phyloP scores from a whole-genome alignment of 2,113 vertebrate species.

The Pygoscelis adeliae region DNA sequence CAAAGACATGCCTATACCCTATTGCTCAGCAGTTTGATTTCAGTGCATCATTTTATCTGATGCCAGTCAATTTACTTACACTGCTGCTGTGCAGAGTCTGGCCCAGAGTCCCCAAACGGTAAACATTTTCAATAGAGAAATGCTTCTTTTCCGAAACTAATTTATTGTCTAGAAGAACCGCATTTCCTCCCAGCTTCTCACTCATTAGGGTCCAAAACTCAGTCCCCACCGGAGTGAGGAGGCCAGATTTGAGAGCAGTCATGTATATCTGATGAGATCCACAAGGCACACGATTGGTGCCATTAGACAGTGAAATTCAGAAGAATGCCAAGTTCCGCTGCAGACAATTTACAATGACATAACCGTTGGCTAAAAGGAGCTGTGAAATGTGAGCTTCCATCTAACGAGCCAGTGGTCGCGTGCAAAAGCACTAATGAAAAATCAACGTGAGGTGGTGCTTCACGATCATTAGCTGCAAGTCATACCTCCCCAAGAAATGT shows the following conservation, averaged over 20 bases:
- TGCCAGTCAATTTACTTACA: neutral
- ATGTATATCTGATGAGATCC: conserved; percentile 8
- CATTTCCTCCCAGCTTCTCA: neutral
- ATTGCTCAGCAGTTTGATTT: neutral
- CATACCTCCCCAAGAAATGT: neutral
- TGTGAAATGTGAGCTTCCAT: neutral
- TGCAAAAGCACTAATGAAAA: neutral
- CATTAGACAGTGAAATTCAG: neutral
- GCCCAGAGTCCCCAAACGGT: neutral
- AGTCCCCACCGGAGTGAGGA: neutral
- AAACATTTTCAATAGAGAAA: neutral
- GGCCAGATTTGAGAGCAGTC: conserved; percentile 32
- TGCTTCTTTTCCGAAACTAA: conserved; percentile 18
- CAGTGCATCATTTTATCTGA: neutral
- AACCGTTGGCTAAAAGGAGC: conserved; percentile 20
- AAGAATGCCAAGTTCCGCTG: neutral
- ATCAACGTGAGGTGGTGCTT: neutral
- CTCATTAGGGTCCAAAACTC: conserved; percentile 3
- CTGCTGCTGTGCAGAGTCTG: neutral
- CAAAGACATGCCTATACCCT: neutral
- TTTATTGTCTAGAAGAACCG: neutral
- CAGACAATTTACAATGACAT: conserved; percentile 17
- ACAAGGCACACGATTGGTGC: neutral
- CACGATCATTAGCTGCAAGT: neutral
- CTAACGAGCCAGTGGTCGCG: neutral